A percentile compares a stretch with the other conserved stretches of the same genome.
Evolutionary conservation across 2,888 invertebrate species (phyloP).

Genomic region (Eristalinus aeneus): DNA sequence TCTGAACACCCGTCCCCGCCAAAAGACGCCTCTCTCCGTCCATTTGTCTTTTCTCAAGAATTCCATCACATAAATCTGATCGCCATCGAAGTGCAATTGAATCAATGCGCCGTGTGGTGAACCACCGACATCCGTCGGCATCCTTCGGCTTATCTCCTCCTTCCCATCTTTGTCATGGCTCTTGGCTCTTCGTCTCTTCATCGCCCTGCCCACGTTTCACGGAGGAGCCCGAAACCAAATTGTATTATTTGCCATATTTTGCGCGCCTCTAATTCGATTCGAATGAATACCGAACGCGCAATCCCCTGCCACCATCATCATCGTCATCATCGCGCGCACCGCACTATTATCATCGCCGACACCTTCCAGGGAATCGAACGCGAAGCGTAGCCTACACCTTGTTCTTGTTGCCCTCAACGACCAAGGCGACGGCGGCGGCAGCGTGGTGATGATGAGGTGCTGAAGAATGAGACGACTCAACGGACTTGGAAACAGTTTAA

Average conservation of each 20-base stretch:
- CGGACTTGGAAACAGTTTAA: constrained; percentile 14
- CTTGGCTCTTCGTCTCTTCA: constrained; percentile 5
- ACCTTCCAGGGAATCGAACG: constrained; percentile 23
- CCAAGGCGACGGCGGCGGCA: constrained; percentile 12
- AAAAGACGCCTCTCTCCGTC: not conserved
- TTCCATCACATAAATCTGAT: constrained; percentile 36
- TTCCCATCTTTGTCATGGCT: constrained; percentile 57
- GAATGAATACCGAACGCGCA: constrained; percentile 62
- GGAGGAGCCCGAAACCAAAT: constrained; percentile 27
- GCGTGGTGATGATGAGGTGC: constrained; percentile 29
- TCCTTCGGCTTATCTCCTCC: constrained; percentile 15
- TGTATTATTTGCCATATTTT: constrained; percentile 67
- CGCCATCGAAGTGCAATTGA: constrained; percentile 45
- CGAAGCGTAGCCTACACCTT: constrained; percentile 17
- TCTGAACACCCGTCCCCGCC: too few species aligned
- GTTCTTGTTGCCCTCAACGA: constrained; percentile 37
- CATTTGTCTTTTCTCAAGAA: not conserved
- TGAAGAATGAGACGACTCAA: constrained; percentile 24
- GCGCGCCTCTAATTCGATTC: constrained; percentile 70
- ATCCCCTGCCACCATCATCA: constrained; percentile 34
- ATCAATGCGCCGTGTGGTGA: constrained; percentile 1
- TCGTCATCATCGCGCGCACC: constrained; percentile 20
- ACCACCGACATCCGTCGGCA: not conserved
- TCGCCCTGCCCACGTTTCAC: not conserved
- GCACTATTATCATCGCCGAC: constrained; percentile 24